Evolutionary conservation across 2,797 vertebrate species (phyloP), one percentile per base, ranked within the genome.

Genomic region (Parotocinclus haroldoi): DNA sequence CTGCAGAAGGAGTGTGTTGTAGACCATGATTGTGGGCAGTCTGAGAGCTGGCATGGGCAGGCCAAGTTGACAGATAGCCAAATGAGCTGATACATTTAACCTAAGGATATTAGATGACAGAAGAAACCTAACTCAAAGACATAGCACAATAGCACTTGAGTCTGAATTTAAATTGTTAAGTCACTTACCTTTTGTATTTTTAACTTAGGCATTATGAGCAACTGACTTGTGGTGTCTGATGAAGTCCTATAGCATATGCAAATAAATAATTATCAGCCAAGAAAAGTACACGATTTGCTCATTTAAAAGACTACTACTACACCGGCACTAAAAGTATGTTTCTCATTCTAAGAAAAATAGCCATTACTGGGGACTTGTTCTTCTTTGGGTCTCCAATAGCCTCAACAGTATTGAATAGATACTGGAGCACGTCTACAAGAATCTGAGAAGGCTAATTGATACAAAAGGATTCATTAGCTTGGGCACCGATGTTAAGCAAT

Each of bases 11-110:
- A 63, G 80, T 84, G n/a, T 81, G 76, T 67, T 82, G 88, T 58
- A 50, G 57, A 60, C 64, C 76, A 16, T 76, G 81, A 53, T 66
- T 72, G 12, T 77, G 78, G 40, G 88, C 58, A 0, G 55, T 82
- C 73, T 88, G 84, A 44, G 78, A 70, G 0, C 76, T 77, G 66
- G 78, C 63, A 50, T 84, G 81, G 6, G 82, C 80, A 10, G 89
- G 88, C 88, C 88, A 85, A 0, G 77, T 83, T 37, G 85, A 89
- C 56, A 88, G 61, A 4, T 74, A 68, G 57, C 81, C 73, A 37
- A 63, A 50, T 3, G 42, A 55, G 51, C 39, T 19, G 5, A 27
- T 27, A 11, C 1, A 16, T 50, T 57, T 67, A 37, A 6, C 42
- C 68, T 76, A 51, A 42, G 44, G 18, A 46, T 7, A 46, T 12